Conservation (phyloP, 2,797 vertebrate species). For the Oreochromis mossambicus region DNA sequence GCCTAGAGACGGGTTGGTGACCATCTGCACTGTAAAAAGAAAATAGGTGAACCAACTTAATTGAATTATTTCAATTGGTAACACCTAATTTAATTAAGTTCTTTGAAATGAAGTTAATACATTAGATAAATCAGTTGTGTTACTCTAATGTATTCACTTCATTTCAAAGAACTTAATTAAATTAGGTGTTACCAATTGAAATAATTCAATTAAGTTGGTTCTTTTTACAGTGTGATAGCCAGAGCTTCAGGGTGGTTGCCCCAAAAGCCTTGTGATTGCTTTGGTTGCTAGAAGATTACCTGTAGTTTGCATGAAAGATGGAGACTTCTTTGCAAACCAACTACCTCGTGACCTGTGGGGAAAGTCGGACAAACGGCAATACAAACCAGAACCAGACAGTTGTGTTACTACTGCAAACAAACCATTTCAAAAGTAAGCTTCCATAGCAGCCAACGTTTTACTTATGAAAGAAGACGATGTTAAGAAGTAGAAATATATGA, state of each 20-base stretch:
- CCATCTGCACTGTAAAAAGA: too few species aligned
- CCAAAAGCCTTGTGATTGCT: neutral
- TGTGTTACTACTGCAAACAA: neutral
- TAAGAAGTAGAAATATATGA: neutral
- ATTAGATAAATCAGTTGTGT: too few species aligned
- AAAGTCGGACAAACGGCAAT: neutral
- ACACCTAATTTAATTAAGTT: too few species aligned
- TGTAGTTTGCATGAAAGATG: neutral
- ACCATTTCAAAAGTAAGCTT: neutral
- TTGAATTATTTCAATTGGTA: too few species aligned
- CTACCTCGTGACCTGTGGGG: neutral
- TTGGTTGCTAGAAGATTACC: too few species aligned
- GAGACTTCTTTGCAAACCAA: neutral
- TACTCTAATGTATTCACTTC: too few species aligned
- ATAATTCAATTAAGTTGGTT: too few species aligned
- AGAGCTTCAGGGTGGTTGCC: neutral
- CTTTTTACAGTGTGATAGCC: too few species aligned
- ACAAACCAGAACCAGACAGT: neutral
- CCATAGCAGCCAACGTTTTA: neutral
- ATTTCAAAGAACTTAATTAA: too few species aligned
- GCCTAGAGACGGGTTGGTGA: neutral
- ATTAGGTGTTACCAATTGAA: too few species aligned
- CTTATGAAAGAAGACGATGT: accelerated
- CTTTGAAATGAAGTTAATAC: too few species aligned
- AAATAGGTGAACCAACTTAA: too few species aligned